These are phyloP conservation scores for Rhineura floridana DNA, from an alignment of 2,113 vertebrate genomes.

Conservation along the genomic window DNA sequence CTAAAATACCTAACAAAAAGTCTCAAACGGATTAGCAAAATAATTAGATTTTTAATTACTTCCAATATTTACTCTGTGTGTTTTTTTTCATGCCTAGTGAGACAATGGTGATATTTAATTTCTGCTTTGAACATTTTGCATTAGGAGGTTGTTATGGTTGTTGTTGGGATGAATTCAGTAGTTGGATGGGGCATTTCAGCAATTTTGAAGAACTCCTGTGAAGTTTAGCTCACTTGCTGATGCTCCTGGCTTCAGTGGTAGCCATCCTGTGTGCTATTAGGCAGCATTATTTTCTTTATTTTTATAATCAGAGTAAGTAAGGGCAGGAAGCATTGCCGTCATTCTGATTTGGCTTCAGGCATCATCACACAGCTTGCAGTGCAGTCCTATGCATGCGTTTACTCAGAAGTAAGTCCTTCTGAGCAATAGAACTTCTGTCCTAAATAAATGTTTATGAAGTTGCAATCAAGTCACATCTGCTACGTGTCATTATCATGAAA, in stretches of 20 bases:
- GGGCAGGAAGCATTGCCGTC: background rate
- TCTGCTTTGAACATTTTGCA: background rate
- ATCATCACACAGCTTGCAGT: no score
- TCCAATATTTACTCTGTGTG: background rate
- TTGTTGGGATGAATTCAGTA: background rate
- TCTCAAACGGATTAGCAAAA: constrained; percentile 1
- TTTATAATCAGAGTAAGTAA: background rate
- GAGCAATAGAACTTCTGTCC: no score
- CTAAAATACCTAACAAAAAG: background rate
- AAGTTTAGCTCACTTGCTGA: background rate
- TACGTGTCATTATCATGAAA: background rate
- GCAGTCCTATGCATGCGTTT: no score
- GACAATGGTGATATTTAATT: background rate
- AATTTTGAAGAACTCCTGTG: background rate
- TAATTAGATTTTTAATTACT: constrained; percentile 11
- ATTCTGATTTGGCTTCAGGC: background rate
- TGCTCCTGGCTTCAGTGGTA: background rate
- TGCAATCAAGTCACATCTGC: background rate
- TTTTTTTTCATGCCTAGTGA: background rate
- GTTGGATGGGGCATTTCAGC: background rate
- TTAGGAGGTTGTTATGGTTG: background rate
- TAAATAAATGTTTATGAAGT: no score
- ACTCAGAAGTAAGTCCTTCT: no score
- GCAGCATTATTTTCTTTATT: background rate
- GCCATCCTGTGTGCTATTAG: background rate